A percentile compares a stretch with the other conserved stretches of the same genome.
phyloP scores from a whole-genome alignment of 2,888 invertebrate genomes.

The Gymnocheta viridis region DNA sequence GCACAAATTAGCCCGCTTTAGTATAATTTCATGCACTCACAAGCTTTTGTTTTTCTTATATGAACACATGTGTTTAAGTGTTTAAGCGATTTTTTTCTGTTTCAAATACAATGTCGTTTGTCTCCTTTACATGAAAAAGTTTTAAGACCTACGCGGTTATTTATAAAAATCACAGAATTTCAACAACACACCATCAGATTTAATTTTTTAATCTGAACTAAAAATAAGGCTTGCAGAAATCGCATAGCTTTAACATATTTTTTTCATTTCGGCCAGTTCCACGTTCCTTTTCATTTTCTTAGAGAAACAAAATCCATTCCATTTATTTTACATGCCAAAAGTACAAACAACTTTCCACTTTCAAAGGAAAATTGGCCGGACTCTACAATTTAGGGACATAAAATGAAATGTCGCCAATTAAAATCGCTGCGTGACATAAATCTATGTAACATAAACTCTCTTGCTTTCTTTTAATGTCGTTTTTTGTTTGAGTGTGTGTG shows the following conservation, averaged over 20 bases:
- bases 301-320: background rate
- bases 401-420: slow-evolving; percentile 81
- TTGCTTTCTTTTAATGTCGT: background rate
- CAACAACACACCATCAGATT: background rate
- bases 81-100: no score
- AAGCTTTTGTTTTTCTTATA: no score
- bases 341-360: slow-evolving; percentile 65
- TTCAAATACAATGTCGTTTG: no score
- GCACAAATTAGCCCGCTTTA: no score
- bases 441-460: slow-evolving; percentile 75
- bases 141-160: no score
- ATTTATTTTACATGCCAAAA: slow-evolving; percentile 56
- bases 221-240: background rate
- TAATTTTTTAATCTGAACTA: background rate
- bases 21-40: no score
- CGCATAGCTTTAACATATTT: background rate
- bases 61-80: no score
- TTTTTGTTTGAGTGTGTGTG: background rate
- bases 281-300: background rate
- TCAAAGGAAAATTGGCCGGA: slow-evolving; percentile 69
- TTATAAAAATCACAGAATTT: no score
- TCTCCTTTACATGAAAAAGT: no score
- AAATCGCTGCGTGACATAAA: slow-evolving; percentile 80
- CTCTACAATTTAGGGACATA: slow-evolving; percentile 78
- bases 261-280: background rate